A percentile compares a stretch with the other conserved stretches of the same genome.
These are phyloP conservation scores for Drosophila mojavensis DNA, from an alignment of 1,140 invertebrate genomes.

Conservation along the genomic window DNA sequence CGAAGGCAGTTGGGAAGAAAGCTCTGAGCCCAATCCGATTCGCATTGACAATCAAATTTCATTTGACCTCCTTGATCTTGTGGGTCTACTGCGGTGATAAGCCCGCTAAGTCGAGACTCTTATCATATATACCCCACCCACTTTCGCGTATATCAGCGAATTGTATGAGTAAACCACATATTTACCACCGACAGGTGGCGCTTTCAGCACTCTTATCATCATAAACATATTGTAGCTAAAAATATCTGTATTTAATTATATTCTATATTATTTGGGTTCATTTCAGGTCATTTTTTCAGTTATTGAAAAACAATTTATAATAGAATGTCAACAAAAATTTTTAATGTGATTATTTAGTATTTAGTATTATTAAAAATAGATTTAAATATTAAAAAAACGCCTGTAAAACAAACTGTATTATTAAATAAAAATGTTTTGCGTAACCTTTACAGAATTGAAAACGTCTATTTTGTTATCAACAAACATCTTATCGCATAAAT, in stretches of 20 bases:
- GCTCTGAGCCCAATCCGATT: neutral
- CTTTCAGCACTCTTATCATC: conserved; percentile 16
- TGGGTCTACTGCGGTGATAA: conserved; percentile 34
- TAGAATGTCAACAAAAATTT: too few species aligned
- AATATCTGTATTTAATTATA: conserved; percentile 9
- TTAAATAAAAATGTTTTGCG: too few species aligned
- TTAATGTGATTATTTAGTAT: too few species aligned
- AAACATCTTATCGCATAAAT: neutral
- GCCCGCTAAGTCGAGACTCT: neutral
- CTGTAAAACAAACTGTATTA: too few species aligned
- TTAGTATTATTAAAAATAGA: too few species aligned
- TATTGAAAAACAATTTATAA: neutral
- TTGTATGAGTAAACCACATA: neutral
- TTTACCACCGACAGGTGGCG: conserved; percentile 20
- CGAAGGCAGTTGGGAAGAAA: conserved; percentile 15
- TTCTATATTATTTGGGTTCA: conserved; percentile 9
- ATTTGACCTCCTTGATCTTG: conserved; percentile 13
- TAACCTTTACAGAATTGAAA: neutral
- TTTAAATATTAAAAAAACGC: too few species aligned
- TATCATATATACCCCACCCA: conserved; percentile 23
- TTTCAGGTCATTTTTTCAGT: neutral
- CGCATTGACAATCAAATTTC: conserved; percentile 14
- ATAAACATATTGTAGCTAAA: too few species aligned
- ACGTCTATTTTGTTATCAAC: neutral
- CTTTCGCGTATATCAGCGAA: neutral